Evolutionary conservation across 2,888 invertebrate species (phyloP), one percentile per base, ranked within the genome.

Genomic region (Rhingia rostrata): DNA sequence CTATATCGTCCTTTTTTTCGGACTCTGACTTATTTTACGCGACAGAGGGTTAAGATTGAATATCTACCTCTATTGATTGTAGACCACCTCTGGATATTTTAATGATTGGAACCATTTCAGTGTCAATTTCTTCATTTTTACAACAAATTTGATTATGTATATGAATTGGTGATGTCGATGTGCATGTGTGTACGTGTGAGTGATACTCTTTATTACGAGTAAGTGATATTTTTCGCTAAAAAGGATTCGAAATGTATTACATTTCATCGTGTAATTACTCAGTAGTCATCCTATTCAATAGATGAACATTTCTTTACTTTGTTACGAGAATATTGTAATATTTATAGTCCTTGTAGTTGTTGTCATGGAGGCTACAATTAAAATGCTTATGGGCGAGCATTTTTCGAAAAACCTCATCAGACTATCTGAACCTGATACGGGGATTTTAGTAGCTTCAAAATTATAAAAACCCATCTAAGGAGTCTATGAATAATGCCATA

Each of bases 1-100:
- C 22, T 2, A 22, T 22, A 22, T 22, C 35, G 35, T 89, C 86
- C 88, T 86, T 70, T 63, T 73, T 41, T 70, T 41, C 22, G 22
- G 22, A 22, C 22, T 4, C 60, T 54, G 43, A 39, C 47, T 74
- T 33, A 37, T 53, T 14, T 56, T 32, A 63, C 35, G 56, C 43
- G 63, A 91, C 60, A 92, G 96, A 96, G 2, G 96, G 93, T 96
- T 14, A 5, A 6, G 1, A 39, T 37, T 97, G 96, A 97, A 97
- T 86, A 97, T 98, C 90, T 47, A 10, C 33, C 4, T 51, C 9
- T 35, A 33, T 64, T 9, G n/a, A 39, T 10, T 30, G 4, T 30
- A n/a, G 12, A 9, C 35, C 47, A 12, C 9, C 22, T 22, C 22
- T 22, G 22, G 22, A 22, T 33, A 10, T 54, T 30, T 12, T 33